A percentile compares a stretch with the other conserved stretches of the same genome.
Evolutionary conservation across 1,140 invertebrate species (phyloP).

Genomic region (Lepidurus arcticus): DNA sequence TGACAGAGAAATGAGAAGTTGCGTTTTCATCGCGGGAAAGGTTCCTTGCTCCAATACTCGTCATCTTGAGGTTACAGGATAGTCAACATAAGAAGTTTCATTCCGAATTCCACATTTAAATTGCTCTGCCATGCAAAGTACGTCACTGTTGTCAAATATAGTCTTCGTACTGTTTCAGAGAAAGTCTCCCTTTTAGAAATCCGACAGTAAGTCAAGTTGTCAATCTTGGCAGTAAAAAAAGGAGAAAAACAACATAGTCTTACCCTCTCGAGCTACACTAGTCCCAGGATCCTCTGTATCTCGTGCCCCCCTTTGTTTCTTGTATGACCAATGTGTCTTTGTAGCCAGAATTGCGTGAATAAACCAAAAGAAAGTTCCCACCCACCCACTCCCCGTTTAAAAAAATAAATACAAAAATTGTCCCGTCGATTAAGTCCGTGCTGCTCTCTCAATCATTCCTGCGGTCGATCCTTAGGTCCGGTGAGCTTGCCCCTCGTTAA

Average conservation of each 20-base stretch:
- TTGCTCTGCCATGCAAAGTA: too few species aligned
- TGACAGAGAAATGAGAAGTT: neutral
- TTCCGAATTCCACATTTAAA: neutral
- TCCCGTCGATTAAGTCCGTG: neutral
- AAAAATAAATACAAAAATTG: neutral
- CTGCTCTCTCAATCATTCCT: neutral
- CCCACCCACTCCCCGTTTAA: neutral
- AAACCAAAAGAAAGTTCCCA: neutral
- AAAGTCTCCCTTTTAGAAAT: neutral
- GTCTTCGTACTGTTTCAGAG: neutral
- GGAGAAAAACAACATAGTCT: neutral
- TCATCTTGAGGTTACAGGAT: neutral
- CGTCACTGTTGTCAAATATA: too few species aligned
- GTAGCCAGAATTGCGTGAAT: neutral
- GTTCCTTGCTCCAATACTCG: neutral
- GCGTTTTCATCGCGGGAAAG: constrained; percentile 5
- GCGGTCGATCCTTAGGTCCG: constrained; percentile 1
- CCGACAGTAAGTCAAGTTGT: neutral
- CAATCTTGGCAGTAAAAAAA: neutral
- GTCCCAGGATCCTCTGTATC: neutral
- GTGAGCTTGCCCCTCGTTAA: neutral
- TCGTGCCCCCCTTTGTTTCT: neutral
- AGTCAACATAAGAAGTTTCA: neutral
- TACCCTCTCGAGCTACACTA: neutral
- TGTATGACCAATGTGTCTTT: neutral